Base-by-base conservation (phyloP, 2,113 vertebrate species). In the Indri indri region DNA sequence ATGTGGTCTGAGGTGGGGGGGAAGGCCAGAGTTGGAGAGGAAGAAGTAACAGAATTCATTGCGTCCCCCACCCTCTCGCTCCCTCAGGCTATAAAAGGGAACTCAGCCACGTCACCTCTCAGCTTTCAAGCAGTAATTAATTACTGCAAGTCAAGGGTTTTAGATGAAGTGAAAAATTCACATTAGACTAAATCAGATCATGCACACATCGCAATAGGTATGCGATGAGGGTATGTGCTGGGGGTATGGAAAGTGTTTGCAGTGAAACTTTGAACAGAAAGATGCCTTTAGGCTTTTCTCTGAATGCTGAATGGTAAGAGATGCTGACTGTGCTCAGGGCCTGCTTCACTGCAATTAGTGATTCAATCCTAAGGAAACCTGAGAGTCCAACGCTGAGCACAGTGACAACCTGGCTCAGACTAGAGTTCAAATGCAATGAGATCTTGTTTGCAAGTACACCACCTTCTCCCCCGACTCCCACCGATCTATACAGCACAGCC, bases 301-400 rank as follows among this genome's bases (percentile, higher is more conserved):
- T 79, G 66, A 88, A 86, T 65, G 71, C 50, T 85, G 47, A 96
- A 52, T 95, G 94, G 81, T 70, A 95, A 97, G 54, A 90, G 91
- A 76, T 47, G 63, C 84, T 91, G 66, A 90, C 88, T 85, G 16
- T 47, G 40, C 52, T 37, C 66, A 42, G 54, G 85, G 79, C 34
- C 73, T 54, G 47, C 88, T 81, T 94, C 37, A 45, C 0, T 70
- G 59, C 85, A 94, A 98, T 97, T 95, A 96, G 59, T 76, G 97
- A 96, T 95, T 97, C 95, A 89, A 94, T 87, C 61, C 81, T 71
- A 96, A 96, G 74, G 96, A 96, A 98, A 97, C 95, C 86, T 17
- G 96, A 94, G 88, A 88, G 32, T 74, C 47, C 54, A 54, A 30
- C 2, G 42, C 45, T 65, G 34, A 89, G 74, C 66, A 79, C 57